These are phyloP conservation scores for Toxotes lorentzi DNA, from an alignment of 2,797 vertebrate species.

Conservation along the genomic window DNA sequence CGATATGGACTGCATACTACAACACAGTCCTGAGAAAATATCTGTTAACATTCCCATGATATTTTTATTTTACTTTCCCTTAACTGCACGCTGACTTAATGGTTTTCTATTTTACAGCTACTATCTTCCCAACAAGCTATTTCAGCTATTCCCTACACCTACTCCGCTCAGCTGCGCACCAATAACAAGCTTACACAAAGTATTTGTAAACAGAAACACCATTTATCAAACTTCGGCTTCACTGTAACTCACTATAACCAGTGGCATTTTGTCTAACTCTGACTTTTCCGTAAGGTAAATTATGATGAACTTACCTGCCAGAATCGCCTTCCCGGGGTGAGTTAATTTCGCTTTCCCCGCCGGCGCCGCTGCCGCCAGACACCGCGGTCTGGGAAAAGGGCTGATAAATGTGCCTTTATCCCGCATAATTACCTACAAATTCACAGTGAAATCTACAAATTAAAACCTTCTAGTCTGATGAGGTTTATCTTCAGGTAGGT, in stretches of 20 bases:
- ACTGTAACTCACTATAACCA: neutral
- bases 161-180: neutral
- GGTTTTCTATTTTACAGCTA: neutral
- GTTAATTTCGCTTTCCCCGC: conserved; percentile 91
- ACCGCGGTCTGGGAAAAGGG: conserved; percentile 74
- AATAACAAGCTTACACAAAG: neutral
- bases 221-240: neutral
- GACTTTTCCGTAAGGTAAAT: neutral
- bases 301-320: conserved; percentile 88
- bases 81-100: neutral
- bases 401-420: conserved; percentile 60
- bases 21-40: too few species aligned
- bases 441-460: neutral
- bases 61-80: neutral
- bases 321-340: conserved; percentile 95
- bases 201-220: neutral
- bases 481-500: neutral
- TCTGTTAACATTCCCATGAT: too few species aligned
- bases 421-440: conserved; percentile 71
- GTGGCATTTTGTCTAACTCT: neutral
- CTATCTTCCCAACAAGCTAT: neutral
- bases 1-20: too few species aligned
- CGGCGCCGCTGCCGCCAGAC: conserved; percentile 89
- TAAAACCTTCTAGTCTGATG: neutral
- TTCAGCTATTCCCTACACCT: neutral